These are phyloP conservation scores for Catostylus mosaicus DNA, from an alignment of 30 jellyfish, hydroid and myxozoan genomes.

Conservation along the genomic window DNA sequence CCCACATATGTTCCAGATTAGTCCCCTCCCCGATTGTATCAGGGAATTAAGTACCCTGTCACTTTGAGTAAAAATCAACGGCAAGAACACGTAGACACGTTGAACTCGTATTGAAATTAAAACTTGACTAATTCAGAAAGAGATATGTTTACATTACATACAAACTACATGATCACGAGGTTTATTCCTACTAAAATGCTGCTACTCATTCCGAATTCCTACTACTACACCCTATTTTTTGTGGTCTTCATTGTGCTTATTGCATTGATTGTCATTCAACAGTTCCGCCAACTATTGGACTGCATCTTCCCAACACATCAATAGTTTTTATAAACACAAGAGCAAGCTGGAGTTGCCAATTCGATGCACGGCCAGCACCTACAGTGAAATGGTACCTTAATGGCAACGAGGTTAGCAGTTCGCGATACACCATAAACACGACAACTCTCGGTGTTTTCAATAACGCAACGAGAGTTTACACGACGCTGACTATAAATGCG, in stretches of 20 bases:
- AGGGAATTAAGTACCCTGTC: too few relatives aligned
- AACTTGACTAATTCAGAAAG: too few relatives aligned
- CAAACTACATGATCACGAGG: too few relatives aligned
- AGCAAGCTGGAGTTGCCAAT: constrained; percentile 42
- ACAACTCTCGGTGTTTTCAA: constrained; percentile 26
- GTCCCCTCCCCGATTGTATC: too few relatives aligned
- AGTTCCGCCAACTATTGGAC: constrained; percentile 67
- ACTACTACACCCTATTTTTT: neutral
- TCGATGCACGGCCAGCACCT: constrained; percentile 65
- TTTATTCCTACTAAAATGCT: too few relatives aligned
- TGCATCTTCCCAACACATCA: constrained; percentile 7
- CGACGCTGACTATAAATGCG: constrained; percentile 22
- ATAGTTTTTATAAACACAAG: constrained; percentile 19
- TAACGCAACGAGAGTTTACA: constrained; percentile 14
- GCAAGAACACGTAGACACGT: too few relatives aligned
- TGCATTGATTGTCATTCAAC: neutral
- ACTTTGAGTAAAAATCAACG: too few relatives aligned
- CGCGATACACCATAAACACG: constrained; percentile 50
- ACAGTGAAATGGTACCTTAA: constrained; percentile 57
- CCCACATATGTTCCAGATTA: too few relatives aligned
- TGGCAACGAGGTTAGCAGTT: constrained; percentile 17
- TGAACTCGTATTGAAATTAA: too few relatives aligned
- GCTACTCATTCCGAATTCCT: neutral
- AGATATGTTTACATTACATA: too few relatives aligned
- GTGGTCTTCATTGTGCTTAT: neutral